Evolutionary conservation across 2,888 invertebrate genomes (phyloP).

Genomic region (Autographa gamma): DNA sequence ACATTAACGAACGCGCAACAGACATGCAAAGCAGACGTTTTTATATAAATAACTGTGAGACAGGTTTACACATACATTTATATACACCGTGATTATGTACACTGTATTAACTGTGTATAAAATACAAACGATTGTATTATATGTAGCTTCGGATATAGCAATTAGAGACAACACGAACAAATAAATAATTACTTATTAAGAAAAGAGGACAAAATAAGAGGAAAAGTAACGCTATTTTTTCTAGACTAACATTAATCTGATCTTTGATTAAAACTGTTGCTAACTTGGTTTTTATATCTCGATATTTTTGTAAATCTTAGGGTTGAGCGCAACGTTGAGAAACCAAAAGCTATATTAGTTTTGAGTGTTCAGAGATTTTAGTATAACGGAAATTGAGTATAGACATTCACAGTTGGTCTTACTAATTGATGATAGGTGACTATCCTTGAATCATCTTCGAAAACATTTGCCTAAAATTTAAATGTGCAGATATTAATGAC

Average conservation of each 20-base stretch:
- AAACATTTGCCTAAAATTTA: not conserved
- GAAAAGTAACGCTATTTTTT: not conserved
- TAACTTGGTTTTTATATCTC: not conserved
- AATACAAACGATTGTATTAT: constrained; percentile 10
- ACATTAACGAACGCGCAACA: constrained; percentile 54
- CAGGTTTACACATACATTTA: constrained; percentile 55
- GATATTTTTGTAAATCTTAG: not conserved
- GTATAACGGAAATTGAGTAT: too few species aligned
- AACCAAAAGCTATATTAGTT: not conserved
- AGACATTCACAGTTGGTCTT: too few species aligned
- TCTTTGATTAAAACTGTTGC: not conserved
- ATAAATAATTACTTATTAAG: not conserved
- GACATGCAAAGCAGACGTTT: constrained; percentile 66
- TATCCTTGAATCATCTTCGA: not conserved
- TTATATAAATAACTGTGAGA: constrained; percentile 66
- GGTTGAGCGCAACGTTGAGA: too few species aligned
- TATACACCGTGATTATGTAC: constrained; percentile 34
- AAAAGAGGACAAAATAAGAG: not conserved
- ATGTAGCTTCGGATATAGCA: not conserved
- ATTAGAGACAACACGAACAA: not conserved
- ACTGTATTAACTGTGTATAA: constrained; percentile 38
- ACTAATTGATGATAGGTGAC: not conserved
- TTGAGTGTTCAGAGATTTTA: not conserved
- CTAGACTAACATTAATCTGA: not conserved
- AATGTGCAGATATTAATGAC: not conserved